These are phyloP conservation scores for Teinopalpus imperialis DNA, from an alignment of 2,888 invertebrate genomes.

Conservation along the genomic window DNA sequence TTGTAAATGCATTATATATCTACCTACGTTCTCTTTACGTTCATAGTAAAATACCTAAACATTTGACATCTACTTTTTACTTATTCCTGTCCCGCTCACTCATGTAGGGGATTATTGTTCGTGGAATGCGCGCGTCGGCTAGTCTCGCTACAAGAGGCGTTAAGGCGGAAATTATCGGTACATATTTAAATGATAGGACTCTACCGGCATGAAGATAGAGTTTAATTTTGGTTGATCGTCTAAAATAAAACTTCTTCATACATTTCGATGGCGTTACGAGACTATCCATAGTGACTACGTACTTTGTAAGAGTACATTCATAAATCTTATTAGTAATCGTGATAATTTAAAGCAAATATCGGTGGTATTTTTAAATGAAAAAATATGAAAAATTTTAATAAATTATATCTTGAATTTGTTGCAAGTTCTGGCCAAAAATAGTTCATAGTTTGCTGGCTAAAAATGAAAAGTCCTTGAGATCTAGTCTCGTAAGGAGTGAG, in stretches of 20 bases:
- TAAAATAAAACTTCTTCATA: conserved; percentile 32
- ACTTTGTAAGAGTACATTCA: conserved; percentile 77
- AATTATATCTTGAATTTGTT: conserved; percentile 3
- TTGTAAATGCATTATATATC: conserved; percentile 74
- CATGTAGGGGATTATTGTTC: conserved; percentile 70
- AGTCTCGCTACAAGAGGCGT: conserved; percentile 62
- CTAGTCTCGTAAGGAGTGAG: conserved; percentile 77
- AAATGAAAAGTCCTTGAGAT: conserved; percentile 79
- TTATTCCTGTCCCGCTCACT: conserved; percentile 65
- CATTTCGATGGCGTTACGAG: conserved; percentile 53
- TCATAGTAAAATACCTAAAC: conserved; percentile 78
- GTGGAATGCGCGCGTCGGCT: conserved; percentile 79
- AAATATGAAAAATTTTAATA: neutral
- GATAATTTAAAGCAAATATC: neutral
- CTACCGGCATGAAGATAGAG: conserved; percentile 39
- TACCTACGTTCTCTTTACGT: conserved; percentile 71
- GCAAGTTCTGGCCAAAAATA: conserved; percentile 46
- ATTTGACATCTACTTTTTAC: conserved; percentile 79
- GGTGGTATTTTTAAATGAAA: neutral
- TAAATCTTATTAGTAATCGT: conserved; percentile 63
- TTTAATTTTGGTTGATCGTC: conserved; percentile 39
- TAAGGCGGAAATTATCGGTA: conserved; percentile 48
- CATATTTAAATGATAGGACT: conserved; percentile 29
- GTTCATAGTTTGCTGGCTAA: conserved; percentile 51
- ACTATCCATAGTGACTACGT: conserved; percentile 73